These are phyloP conservation scores for Eupithecia vulgata DNA, from an alignment of 2,888 invertebrate genomes.

Conservation along the genomic window DNA sequence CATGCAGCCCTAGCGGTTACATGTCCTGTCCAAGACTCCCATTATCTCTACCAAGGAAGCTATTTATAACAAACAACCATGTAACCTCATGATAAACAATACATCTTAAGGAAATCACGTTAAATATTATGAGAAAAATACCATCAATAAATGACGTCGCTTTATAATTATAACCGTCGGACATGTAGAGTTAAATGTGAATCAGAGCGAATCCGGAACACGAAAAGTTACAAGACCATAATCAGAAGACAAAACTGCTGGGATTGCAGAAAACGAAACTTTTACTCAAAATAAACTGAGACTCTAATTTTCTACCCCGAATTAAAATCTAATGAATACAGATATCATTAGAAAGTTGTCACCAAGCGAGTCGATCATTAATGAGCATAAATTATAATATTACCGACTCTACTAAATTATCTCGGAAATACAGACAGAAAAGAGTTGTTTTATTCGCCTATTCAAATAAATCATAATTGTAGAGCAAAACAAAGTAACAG, in stretches of 20 bases:
- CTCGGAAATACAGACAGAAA: conserved; percentile 16
- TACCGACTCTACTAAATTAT: conserved; percentile 25
- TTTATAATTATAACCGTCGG: conserved; percentile 20
- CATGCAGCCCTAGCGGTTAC: conserved; percentile 63
- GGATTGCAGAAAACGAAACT: conserved; percentile 48
- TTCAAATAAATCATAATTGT: conserved; percentile 14
- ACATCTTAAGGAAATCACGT: conserved; percentile 16
- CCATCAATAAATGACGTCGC: conserved; percentile 13
- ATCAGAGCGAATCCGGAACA: conserved; percentile 44
- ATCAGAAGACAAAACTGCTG: conserved; percentile 29
- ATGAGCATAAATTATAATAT: conserved; percentile 9
- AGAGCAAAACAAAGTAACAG: conserved; percentile 20
- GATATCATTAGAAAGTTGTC: conserved; percentile 45
- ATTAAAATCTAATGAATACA: conserved; percentile 1
- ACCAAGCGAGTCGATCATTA: conserved; percentile 10
- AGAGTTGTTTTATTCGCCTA: conserved; percentile 2
- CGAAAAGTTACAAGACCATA: conserved; percentile 27
- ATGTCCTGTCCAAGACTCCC: conserved; percentile 52
- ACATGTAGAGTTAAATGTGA: conserved; percentile 29
- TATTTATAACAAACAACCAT: conserved; percentile 21
- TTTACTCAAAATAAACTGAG: not conserved
- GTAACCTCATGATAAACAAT: conserved; percentile 19
- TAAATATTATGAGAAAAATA: conserved; percentile 8
- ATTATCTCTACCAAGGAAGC: conserved; percentile 31
- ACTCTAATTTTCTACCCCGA: not conserved